These are phyloP conservation scores for Belgica antarctica DNA, from an alignment of 2,888 invertebrate genomes.

Conservation along the genomic window DNA sequence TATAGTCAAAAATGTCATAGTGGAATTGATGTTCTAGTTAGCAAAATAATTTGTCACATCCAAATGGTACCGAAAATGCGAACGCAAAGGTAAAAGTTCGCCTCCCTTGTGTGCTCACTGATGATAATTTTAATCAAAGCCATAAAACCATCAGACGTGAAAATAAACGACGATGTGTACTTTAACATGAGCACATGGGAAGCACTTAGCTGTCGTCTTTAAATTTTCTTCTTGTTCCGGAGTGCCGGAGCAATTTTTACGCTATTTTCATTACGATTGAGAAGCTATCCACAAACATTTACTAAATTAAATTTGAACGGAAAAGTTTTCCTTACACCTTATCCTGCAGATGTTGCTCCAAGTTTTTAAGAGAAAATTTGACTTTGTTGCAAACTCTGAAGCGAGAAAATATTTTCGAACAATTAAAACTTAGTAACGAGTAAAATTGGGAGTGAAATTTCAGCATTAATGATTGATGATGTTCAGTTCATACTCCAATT, in stretches of 20 bases:
- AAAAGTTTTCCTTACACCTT: too few relatives aligned
- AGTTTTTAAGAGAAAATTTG: too few relatives aligned
- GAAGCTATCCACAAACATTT: too few relatives aligned
- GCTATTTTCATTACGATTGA: too few relatives aligned
- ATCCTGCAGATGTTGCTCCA: too few relatives aligned
- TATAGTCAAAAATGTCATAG: constrained; percentile 26
- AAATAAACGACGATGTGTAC: too few relatives aligned
- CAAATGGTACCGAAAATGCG: constrained; percentile 17
- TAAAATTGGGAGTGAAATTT: neutral
- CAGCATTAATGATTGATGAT: too few relatives aligned
- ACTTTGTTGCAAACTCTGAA: too few relatives aligned
- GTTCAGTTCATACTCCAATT: constrained; percentile 32
- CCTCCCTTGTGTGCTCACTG: neutral
- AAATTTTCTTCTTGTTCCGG: neutral
- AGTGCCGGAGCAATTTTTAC: neutral
- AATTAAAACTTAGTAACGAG: too few relatives aligned
- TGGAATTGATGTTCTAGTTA: constrained; percentile 41
- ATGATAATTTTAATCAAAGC: constrained; percentile 30
- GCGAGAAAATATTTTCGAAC: too few relatives aligned
- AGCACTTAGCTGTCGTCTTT: neutral
- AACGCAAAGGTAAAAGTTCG: neutral
- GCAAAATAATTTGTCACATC: constrained; percentile 34
- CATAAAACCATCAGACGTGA: constrained; percentile 34
- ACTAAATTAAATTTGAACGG: too few relatives aligned
- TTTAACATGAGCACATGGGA: neutral